phyloP scores from a whole-genome alignment of 2,888 invertebrate genomes.

The Drosophila borealis region DNA sequence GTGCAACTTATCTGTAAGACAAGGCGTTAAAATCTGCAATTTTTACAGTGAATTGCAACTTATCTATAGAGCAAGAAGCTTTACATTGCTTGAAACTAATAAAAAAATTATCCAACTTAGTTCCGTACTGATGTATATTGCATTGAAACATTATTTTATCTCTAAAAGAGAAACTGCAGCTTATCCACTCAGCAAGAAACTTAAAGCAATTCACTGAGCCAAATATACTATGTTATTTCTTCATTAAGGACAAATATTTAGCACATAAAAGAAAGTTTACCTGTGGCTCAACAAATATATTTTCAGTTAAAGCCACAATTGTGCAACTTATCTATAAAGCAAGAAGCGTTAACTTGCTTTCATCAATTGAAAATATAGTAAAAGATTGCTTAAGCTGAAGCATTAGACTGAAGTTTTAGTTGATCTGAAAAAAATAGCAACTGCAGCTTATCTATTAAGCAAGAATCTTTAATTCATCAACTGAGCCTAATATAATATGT shows the following conservation, averaged over 20 bases:
- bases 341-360: not conserved
- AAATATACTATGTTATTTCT: not conserved
- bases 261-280: not conserved
- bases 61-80: not conserved
- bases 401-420: not conserved
- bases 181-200: constrained; percentile 1
- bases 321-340: constrained; percentile 13
- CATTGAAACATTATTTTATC: not conserved
- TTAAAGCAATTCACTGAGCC: not conserved
- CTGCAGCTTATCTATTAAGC: constrained; percentile 2
- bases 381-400: too few relatives aligned
- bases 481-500: not conserved
- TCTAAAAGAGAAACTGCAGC: not conserved
- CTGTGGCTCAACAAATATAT: not conserved
- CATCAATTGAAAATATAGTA: too few relatives aligned
- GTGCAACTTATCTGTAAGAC: too few relatives aligned
- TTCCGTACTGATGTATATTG: not conserved
- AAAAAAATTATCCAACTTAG: too few relatives aligned
- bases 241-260: not conserved
- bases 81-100: not conserved
- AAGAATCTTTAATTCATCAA: not conserved
- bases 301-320: not conserved
- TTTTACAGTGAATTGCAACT: not conserved
- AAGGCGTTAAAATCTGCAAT: too few relatives aligned
- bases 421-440: not conserved